A percentile compares a stretch with the other conserved stretches of the same genome.
Conservation (phyloP, 2,113 vertebrate genomes). For the Apteryx owenii region DNA sequence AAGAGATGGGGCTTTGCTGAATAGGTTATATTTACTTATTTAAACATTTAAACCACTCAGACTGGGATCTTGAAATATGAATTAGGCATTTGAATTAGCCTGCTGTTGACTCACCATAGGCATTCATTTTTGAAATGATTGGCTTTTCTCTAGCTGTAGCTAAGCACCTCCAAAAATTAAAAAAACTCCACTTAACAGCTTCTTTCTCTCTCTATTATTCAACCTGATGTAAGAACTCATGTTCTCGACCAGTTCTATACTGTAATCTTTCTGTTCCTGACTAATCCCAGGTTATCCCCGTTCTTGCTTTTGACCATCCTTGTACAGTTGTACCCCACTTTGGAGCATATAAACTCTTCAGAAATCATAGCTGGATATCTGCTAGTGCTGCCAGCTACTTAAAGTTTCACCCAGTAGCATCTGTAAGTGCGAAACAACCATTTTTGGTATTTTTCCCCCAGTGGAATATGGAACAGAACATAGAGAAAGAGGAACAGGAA, state of each 20-base stretch:
- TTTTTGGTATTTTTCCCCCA: background rate
- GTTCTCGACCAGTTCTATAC: background rate
- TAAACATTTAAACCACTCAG: background rate
- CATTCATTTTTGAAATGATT: background rate
- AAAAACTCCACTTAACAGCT: background rate
- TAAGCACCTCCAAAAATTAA: background rate
- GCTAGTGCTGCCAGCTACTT: rapidly evolving
- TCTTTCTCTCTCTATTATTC: background rate
- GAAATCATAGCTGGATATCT: background rate
- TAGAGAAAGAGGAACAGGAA: background rate
- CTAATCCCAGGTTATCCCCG: background rate
- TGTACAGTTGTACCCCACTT: background rate
- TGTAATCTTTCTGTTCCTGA: background rate
- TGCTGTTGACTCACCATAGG: background rate
- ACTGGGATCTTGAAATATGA: background rate
- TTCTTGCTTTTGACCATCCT: background rate
- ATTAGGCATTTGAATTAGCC: background rate
- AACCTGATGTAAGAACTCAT: rapidly evolving
- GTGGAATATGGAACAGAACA: background rate
- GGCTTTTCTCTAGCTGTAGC: background rate
- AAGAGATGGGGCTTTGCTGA: background rate
- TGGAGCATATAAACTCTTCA: background rate
- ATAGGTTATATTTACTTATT: background rate
- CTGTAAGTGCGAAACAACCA: background rate
- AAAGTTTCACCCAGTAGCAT: background rate